A percentile compares a stretch with the other conserved stretches of the same genome.
Evolutionary conservation across 1,140 invertebrate species (phyloP).

Genomic region (Colletes gigas): DNA sequence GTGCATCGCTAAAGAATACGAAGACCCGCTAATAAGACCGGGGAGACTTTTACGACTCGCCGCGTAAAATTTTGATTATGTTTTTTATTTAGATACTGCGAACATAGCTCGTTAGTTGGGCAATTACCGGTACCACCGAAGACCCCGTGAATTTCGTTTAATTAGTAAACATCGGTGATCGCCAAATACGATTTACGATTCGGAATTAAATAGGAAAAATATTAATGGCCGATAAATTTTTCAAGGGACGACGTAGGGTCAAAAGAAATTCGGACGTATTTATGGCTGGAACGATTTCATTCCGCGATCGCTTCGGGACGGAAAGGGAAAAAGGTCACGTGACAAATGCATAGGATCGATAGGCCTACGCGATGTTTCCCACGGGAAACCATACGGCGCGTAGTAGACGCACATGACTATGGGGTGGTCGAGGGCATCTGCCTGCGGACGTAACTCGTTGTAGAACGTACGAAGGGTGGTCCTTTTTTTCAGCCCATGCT

Average conservation of each 20-base stretch:
- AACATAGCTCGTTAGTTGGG: neutral
- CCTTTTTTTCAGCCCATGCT: conserved; percentile 51
- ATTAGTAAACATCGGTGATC: too few species aligned
- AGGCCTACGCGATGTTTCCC: conserved; percentile 74
- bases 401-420: conserved; percentile 42
- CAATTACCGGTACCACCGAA: too few species aligned
- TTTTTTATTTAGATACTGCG: neutral
- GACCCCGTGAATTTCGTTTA: too few species aligned
- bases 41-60: neutral
- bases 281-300: neutral
- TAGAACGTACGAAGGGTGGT: conserved; percentile 61
- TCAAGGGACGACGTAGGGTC: too few species aligned
- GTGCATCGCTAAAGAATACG: neutral
- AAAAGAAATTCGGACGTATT: neutral
- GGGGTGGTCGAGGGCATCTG: conserved; percentile 61
- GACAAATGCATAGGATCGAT: conserved; percentile 60
- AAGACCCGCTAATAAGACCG: neutral
- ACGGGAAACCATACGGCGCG: conserved; percentile 74
- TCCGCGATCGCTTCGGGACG: neutral
- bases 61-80: neutral
- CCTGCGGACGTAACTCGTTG: conserved; percentile 57
- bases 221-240: neutral
- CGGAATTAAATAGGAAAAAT: too few species aligned
- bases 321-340: conserved; percentile 15
- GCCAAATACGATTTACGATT: too few species aligned